These are phyloP conservation scores for Pogonocherus hispidulus DNA, from an alignment of 2,888 invertebrate genomes.

Conservation along the genomic window DNA sequence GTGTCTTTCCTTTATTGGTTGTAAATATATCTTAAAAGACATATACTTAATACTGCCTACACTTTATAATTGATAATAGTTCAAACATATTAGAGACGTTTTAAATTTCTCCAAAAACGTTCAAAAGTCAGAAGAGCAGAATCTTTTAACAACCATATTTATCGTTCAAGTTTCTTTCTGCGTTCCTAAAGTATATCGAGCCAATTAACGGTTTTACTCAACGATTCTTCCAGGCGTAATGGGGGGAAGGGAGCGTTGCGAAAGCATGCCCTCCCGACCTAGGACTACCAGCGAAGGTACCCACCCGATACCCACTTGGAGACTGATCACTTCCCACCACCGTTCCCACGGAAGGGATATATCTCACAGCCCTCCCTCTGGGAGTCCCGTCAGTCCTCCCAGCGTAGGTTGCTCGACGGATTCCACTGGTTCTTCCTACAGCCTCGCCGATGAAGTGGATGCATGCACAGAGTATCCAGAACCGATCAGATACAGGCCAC, in stretches of 20 bases:
- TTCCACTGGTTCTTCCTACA: slow-evolving; percentile 78
- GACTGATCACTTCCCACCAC: slow-evolving; percentile 54
- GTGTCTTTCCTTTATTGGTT: too few relatives aligned
- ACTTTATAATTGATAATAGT: too few relatives aligned
- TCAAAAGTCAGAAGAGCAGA: neutral
- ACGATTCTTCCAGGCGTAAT: slow-evolving; percentile 17
- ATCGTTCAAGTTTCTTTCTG: neutral
- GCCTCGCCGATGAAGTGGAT: slow-evolving; percentile 77
- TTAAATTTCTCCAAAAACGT: too few relatives aligned
- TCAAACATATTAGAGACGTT: too few relatives aligned
- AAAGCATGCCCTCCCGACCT: slow-evolving; percentile 85
- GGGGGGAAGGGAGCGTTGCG: slow-evolving; percentile 78
- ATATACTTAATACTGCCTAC: too few relatives aligned
- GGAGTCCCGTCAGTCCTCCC: slow-evolving; percentile 75
- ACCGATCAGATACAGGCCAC: slow-evolving; percentile 67
- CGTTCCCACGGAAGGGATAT: slow-evolving; percentile 67
- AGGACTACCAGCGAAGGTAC: slow-evolving; percentile 76
- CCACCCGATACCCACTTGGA: slow-evolving; percentile 61
- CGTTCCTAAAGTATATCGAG: neutral
- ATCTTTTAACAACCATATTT: neutral
- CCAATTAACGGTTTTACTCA: neutral
- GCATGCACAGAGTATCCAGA: slow-evolving; percentile 54
- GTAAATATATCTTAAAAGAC: too few relatives aligned
- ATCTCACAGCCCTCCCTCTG: slow-evolving; percentile 69
- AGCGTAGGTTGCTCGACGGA: slow-evolving; percentile 74